Base-by-base conservation (phyloP, 2,888 invertebrate genomes). In the Himalopsyche japonica region DNA sequence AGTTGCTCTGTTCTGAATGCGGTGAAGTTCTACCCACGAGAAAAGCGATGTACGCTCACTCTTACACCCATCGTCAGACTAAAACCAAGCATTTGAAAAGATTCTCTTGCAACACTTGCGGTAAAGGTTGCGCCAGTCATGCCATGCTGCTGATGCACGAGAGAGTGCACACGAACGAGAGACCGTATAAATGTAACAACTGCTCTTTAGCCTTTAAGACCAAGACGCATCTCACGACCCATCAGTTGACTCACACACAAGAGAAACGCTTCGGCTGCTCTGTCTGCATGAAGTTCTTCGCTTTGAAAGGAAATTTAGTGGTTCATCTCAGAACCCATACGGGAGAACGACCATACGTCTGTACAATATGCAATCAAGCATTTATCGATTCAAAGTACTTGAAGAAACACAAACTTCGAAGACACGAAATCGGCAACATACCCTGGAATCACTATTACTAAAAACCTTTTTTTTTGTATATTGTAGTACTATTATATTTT, bases 371-470 rank as follows among this genome's bases (percentile, higher is more conserved):
- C 83, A 90, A 89, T 0, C 92, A 93, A 85, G 91, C 92, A 0
- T 93, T 92, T 84, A 93, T 92, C 87, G 93, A 93, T 87, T 92
- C 93, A 0, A 92, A 92, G 88, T 92, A 92, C 88, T 89, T 92
- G 81, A 92, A 92, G 85, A 92, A 92, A 80, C 92, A 92, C 82
- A 92, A 92, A 87, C 88, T 91, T 87, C 92, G 91, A 89, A 92
- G 92, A 83, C 92, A 92, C 88, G 87, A 91, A 0, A 91, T 90
- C 76, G 91, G 90, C 2, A 92, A 91, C 88, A 89, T 91, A 24
- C 90, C 91, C 0, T 92, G 92, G 91, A 91, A 91, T 88, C 82
- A 85, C 32, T 85, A 85, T 76, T 84, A 84, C 37, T 84, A 82
- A 30, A 43, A 34, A 20, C 43, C 15, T 79, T 27, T 79, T 47